Evolutionary conservation across 2,797 vertebrate species (phyloP).

Genomic region (Silurus aristotelis): DNA sequence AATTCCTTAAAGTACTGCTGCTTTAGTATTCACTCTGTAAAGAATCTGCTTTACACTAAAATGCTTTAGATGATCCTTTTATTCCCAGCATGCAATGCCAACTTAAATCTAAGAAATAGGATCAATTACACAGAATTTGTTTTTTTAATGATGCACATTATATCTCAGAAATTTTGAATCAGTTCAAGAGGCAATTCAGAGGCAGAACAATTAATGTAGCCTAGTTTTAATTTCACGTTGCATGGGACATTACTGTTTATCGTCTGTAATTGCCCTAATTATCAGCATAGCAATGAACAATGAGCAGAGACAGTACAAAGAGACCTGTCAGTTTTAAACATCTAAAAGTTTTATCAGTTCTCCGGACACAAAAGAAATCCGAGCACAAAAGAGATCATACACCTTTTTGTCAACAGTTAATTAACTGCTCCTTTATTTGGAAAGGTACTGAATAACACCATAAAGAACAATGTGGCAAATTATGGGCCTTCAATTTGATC

Average conservation of each 20-base stretch:
- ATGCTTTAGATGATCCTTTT: slow-evolving; percentile 36
- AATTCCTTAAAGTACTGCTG: slow-evolving; percentile 30
- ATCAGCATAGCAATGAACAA: slow-evolving; percentile 14
- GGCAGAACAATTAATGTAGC: neutral
- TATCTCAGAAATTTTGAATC: slow-evolving; percentile 12
- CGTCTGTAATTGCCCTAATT: slow-evolving; percentile 12
- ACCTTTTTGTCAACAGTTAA: slow-evolving; percentile 40
- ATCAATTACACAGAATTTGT: neutral
- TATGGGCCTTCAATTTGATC: slow-evolving; percentile 27
- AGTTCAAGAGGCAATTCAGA: neutral
- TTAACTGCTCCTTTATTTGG: slow-evolving; percentile 56
- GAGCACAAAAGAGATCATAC: slow-evolving; percentile 36
- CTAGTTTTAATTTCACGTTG: slow-evolving; percentile 9
- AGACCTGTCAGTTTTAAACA: slow-evolving; percentile 27
- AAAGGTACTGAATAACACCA: slow-evolving; percentile 56
- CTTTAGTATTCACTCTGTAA: slow-evolving; percentile 43
- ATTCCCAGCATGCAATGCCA: slow-evolving; percentile 21
- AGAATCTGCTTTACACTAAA: slow-evolving; percentile 34
- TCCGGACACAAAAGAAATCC: slow-evolving; percentile 10
- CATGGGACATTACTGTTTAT: slow-evolving; percentile 6
- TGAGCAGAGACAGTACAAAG: slow-evolving; percentile 12
- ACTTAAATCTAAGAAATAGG: slow-evolving; percentile 2
- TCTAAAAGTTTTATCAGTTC: slow-evolving; percentile 26
- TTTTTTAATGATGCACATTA: neutral
- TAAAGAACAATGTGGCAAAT: slow-evolving; percentile 51